phyloP scores from a whole-genome alignment of 2,888 invertebrate genomes.

The Arctia plantaginis region DNA sequence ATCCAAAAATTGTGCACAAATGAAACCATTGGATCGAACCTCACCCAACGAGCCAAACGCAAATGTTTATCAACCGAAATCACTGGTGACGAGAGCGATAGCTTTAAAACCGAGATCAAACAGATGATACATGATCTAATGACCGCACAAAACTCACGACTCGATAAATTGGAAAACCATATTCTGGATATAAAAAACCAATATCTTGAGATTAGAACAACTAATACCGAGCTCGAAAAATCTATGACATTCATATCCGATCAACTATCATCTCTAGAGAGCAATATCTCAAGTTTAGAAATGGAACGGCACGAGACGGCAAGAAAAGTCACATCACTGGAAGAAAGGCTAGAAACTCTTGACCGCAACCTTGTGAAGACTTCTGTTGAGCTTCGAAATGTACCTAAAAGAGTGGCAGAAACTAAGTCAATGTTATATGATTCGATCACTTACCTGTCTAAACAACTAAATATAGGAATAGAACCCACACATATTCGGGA shows the following conservation, averaged over 20 bases:
- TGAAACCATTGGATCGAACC: too few relatives aligned
- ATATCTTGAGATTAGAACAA: not conserved
- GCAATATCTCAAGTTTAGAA: not conserved
- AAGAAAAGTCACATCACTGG: not conserved
- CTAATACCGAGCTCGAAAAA: constrained; percentile 5
- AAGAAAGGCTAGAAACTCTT: not conserved
- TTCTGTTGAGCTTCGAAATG: constrained; percentile 1
- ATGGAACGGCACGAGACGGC: not conserved
- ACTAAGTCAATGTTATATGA: constrained; percentile 4
- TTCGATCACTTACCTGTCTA: not conserved
- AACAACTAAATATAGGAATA: not conserved
- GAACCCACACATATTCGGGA: not conserved
- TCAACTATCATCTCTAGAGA: not conserved
- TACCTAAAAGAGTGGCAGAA: constrained; percentile 4
- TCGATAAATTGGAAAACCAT: constrained; percentile 10
- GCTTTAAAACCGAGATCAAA: too few relatives aligned
- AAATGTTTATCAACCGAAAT: too few relatives aligned
- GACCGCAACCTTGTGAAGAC: constrained; percentile 4
- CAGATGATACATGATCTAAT: too few relatives aligned
- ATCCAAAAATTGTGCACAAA: too few relatives aligned
- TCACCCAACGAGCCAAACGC: too few relatives aligned
- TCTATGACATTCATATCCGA: too few relatives aligned
- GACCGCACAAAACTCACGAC: too few relatives aligned
- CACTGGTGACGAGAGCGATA: too few relatives aligned
- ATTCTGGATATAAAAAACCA: constrained; percentile 1